Percentiles rank a stretch among this genome's conserved stretches.
Evolutionary conservation across 2,888 invertebrate species (phyloP).

Genomic region (Cryptosula pallasiana): DNA sequence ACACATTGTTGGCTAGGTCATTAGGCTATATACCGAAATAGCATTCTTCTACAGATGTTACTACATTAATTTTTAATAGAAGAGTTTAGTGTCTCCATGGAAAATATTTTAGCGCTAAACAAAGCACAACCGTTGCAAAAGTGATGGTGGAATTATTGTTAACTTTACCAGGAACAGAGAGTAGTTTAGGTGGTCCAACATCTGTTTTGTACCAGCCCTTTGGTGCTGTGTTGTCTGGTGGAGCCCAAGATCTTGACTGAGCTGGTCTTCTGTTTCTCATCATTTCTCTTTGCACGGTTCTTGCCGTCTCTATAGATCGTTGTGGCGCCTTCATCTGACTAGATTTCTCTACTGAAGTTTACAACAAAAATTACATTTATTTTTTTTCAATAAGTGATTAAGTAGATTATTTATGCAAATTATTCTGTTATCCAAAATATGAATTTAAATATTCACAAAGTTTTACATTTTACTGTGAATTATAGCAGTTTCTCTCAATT

Average conservation of each 20-base stretch:
- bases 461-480: too few relatives aligned
- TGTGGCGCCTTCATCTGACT: not conserved
- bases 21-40: not conserved
- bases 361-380: not conserved
- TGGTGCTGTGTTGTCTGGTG: not conserved
- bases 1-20: too few relatives aligned
- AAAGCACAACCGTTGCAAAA: too few relatives aligned
- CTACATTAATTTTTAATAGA: not conserved
- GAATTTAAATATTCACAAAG: too few relatives aligned
- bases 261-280: not conserved
- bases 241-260: slow-evolving; percentile 15
- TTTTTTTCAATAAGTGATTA: not conserved
- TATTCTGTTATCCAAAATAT: too few relatives aligned
- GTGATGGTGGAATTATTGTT: too few relatives aligned
- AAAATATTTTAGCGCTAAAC: not conserved
- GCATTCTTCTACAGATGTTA: too few relatives aligned
- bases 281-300: not conserved
- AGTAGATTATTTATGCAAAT: not conserved
- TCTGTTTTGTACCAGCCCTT: slow-evolving; percentile 10
- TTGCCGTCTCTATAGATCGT: not conserved
- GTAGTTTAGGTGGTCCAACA: not conserved
- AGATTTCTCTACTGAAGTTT: not conserved
- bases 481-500: too few relatives aligned
- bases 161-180: not conserved
- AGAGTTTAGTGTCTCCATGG: not conserved